Evolutionary conservation across 2,888 invertebrate species (phyloP), one percentile per base, ranked within the genome.

Genomic region (Biston stratarius): DNA sequence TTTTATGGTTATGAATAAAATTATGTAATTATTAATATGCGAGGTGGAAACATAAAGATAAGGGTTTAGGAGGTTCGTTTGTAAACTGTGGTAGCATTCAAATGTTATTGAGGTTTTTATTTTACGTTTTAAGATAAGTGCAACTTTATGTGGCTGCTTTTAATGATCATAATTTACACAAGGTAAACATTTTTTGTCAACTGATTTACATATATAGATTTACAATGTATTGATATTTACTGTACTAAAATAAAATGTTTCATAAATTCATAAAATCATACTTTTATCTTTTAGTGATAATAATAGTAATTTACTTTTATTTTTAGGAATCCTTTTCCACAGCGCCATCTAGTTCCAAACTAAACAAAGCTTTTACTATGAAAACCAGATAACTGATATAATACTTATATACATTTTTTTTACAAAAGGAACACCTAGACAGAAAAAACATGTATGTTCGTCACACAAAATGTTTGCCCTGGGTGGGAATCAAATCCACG

Each of bases 1-100:
- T 61, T 74, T 70, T 63, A 69, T 71, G 64, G 61, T 60, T 63
- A 64, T 57, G 52, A 68, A 73, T 52, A 67, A 67, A 52, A 55
- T 64, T 53, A 65, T 69, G 61, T 64, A 64, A 70, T 66, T 56
- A 66, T 64, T 53, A 68, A 58, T 61, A 56, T 63, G 58, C 36
- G 49, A 33, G 53, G 52, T 55, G 38, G 15, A 49, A 24, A 65
- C 10, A 49, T 61, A 45, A 65, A 61, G 60, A 65, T 51, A 64
- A 49, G 49, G 49, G 34, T 55, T 55, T 59, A 48, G 45, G 49
- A 64, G 53, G 24, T 56, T 49, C 49, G 55, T 53, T 59, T 42
- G 49, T 48, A 47, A 61, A 47, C 10, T 38, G 51, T 36, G 38
- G 62, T 56, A 49, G 49, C 42, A 42, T 40, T 38, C 48, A 14